Conservation (phyloP, 2,888 invertebrate genomes). For the Pherbina coryleti region DNA sequence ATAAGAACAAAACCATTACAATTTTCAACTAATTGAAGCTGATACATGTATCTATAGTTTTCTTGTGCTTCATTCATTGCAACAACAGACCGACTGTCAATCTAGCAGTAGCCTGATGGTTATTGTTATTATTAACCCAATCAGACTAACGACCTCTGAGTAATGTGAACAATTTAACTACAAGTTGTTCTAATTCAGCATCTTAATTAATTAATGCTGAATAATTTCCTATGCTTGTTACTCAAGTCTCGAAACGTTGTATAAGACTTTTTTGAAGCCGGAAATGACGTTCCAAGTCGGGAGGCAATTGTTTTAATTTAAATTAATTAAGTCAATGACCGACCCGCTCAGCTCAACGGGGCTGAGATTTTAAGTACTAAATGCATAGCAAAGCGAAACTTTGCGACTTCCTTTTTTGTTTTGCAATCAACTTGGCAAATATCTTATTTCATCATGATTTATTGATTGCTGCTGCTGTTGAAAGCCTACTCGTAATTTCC, state of each 20-base stretch:
- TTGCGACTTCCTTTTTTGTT: too few species aligned
- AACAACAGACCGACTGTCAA: neutral
- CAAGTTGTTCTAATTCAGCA: constrained; percentile 18
- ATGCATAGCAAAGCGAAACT: too few species aligned
- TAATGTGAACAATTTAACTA: neutral
- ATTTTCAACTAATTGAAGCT: constrained; percentile 21
- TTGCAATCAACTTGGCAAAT: too few species aligned
- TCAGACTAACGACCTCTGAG: constrained; percentile 8
- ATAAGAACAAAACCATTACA: neutral
- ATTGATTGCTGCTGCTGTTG: too few species aligned
- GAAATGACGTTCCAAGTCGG: constrained; percentile 9
- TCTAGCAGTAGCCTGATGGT: neutral
- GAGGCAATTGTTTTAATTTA: constrained; percentile 7
- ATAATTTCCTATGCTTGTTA: too few species aligned
- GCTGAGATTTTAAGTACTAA: too few species aligned
- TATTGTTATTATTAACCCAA: neutral
- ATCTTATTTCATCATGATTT: too few species aligned
- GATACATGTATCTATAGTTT: neutral
- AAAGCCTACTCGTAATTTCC: neutral
- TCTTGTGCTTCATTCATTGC: neutral
- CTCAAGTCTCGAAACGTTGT: neutral
- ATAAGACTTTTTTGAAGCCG: neutral
- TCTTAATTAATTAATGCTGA: constrained; percentile 23
- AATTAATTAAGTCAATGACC: neutral
- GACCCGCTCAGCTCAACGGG: too few species aligned